Percentiles rank a stretch among this genome's conserved stretches.
These are phyloP conservation scores for Lamellibrachia satsuma DNA, from an alignment of 2,888 invertebrate genomes.

Conservation along the genomic window DNA sequence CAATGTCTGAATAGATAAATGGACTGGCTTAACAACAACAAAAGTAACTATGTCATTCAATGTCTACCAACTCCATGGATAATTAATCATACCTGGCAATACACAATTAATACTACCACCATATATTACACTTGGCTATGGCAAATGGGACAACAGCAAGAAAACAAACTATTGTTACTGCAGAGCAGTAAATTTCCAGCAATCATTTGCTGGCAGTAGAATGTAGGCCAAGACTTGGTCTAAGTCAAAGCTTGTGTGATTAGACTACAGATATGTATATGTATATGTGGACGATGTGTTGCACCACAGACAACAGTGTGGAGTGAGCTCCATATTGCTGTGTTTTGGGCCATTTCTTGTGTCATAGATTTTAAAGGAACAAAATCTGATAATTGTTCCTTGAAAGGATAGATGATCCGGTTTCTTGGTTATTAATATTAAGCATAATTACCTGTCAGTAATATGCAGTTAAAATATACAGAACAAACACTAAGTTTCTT, in stretches of 20 bases:
- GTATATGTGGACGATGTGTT: not conserved
- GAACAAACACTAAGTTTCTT: no score
- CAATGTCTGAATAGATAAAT: not conserved
- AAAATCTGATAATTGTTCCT: no score
- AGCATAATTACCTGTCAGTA: no score
- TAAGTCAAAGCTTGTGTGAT: conserved; percentile 13
- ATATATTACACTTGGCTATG: not conserved
- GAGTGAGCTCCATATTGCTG: not conserved
- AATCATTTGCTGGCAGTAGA: conserved; percentile 17
- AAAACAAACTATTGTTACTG: not conserved
- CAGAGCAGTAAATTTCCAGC: not conserved
- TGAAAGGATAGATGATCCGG: no score
- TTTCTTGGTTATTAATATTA: no score
- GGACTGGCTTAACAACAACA: not conserved
- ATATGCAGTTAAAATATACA: no score
- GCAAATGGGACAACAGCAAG: not conserved
- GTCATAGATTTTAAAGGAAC: no score
- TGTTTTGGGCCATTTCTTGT: not conserved
- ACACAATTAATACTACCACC: not conserved
- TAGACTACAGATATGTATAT: not conserved
- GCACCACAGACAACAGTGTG: not conserved
- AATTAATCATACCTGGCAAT: not conserved
- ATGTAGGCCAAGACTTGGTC: not conserved
- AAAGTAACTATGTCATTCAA: not conserved
- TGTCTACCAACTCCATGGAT: not conserved